Conservation (phyloP, 2,888 invertebrate species). For the Habroteleia sp. region DNA sequence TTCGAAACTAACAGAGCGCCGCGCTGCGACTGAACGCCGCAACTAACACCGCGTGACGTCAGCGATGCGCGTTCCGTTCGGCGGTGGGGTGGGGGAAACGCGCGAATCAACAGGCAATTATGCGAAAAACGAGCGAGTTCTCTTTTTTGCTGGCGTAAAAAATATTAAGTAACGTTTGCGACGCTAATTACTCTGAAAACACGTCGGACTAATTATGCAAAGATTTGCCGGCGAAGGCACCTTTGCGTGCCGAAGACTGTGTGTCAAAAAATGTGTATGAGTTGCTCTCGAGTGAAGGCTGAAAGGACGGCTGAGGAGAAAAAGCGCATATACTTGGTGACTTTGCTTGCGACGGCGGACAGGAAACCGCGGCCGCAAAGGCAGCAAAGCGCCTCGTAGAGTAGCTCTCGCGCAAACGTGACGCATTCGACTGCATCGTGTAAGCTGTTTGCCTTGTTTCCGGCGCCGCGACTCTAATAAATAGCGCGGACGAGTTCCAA, state of each 20-base stretch:
- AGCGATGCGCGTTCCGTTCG: too few relatives aligned
- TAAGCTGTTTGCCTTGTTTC: slow-evolving; percentile 75
- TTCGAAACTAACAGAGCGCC: too few relatives aligned
- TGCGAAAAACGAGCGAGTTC: background rate
- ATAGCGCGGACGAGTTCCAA: slow-evolving; percentile 65
- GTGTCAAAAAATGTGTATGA: slow-evolving; percentile 16
- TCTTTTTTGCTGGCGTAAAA: too few relatives aligned
- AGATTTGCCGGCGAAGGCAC: slow-evolving; percentile 26
- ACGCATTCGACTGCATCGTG: slow-evolving; percentile 65
- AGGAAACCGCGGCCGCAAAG: slow-evolving; percentile 63
- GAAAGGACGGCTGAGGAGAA: slow-evolving; percentile 17
- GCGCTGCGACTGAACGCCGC: too few relatives aligned
- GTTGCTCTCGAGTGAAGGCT: slow-evolving; percentile 4
- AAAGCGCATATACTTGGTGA: slow-evolving; percentile 65
- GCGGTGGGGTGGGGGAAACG: too few relatives aligned
- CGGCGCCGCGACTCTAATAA: slow-evolving; percentile 69
- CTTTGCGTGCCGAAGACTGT: slow-evolving; percentile 25
- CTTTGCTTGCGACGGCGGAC: slow-evolving; percentile 57
- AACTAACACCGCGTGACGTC: too few relatives aligned
- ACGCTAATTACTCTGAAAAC: slow-evolving; percentile 48
- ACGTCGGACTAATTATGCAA: slow-evolving; percentile 45
- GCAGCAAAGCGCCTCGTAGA: slow-evolving; percentile 56
- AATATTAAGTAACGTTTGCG: slow-evolving; percentile 26
- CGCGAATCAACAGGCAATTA: slow-evolving; percentile 36
- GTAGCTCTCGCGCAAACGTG: slow-evolving; percentile 51